Base-by-base conservation (phyloP, 2,113 vertebrate genomes). In the Enhydra lutris region DNA sequence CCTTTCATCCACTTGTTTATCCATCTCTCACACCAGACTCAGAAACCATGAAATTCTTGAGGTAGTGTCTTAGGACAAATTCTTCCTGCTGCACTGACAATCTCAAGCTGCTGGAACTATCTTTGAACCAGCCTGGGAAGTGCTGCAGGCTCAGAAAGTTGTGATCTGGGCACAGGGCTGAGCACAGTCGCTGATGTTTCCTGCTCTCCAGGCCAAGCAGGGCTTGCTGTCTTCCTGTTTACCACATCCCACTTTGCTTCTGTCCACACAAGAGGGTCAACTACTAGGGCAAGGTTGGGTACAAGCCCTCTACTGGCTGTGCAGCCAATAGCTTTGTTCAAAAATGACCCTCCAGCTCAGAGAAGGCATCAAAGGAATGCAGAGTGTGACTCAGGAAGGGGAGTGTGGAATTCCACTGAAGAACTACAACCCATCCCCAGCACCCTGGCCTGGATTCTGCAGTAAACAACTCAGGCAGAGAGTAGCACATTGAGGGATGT, bases 141-240 rank as follows among this genome's bases (percentile, higher is more conserved):
- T 0, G 1, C 61, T 84, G 61, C 23, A 39, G 71, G 65, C 74
- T 50, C 73, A 83, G 36, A 89, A 81, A 63, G 29, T 63, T 95
- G n/a, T 71, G 86, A 39, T 95, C 31, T 7, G 24, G 82, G 42
- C 69, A 73, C 57, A 26, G 65, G 65, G 24, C 83, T 74, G 80
- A 97, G 69, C 1, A 3, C 47, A 55, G 86, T 26, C 21, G 1
- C 94, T 84, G 89, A 71, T 87, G 52, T 94, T 97, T 90, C 84
- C 96, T 94, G 79, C 24, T 95, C 67, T 63, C 9, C 79, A 81
- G 79, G 74, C 95, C 83, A 90, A 95, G 57, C 73, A 17, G 61
- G 45, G 61, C 82, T 76, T 23, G 31, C 76, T 45, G 59, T 55
- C 86, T 97, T 98, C 98, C 97, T 98, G 98, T 97, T 98, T 97